Conservation (phyloP, 2,113 vertebrate species). For the Gambusia affinis region DNA sequence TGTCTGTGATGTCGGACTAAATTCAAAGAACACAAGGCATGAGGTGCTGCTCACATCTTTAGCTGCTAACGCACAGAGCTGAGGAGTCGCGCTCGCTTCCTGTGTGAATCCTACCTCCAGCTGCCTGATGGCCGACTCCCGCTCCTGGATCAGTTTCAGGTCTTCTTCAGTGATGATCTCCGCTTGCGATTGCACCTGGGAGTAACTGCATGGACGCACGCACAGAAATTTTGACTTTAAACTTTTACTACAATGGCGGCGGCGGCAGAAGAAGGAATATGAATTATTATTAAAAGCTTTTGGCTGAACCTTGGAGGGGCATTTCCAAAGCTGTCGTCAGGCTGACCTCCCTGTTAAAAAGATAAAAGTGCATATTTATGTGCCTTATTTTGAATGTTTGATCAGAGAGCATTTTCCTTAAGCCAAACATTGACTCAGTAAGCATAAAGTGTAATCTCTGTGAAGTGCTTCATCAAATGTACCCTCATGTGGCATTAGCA, state of each 20-base stretch:
- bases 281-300: not conserved
- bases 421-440: slow-evolving; percentile 3
- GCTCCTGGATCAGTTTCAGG: slow-evolving; percentile 90
- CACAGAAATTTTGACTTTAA: not conserved
- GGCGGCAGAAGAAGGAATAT: not conserved
- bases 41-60: not conserved
- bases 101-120: slow-evolving; percentile 83
- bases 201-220: slow-evolving; percentile 42
- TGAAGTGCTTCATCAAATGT: slow-evolving; percentile 1
- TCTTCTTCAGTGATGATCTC: slow-evolving; percentile 94
- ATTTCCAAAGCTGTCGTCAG: slow-evolving; percentile 85
- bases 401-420: not conserved
- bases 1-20: slow-evolving; percentile 94
- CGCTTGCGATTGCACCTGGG: slow-evolving; percentile 85
- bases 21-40: slow-evolving; percentile 39
- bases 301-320: slow-evolving; percentile 81
- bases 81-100: not conserved
- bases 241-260: not conserved
- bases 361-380: slow-evolving; percentile 13
- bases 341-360: slow-evolving; percentile 81
- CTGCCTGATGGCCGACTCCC: slow-evolving; percentile 90
- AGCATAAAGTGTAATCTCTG: not conserved
- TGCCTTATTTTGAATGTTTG: not conserved
- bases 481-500: not conserved
- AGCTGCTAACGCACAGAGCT: not conserved